Percentiles rank a stretch among this genome's conserved stretches.
phyloP scores from a whole-genome alignment of 2,113 vertebrate genomes.

The Rhodinocichla rosea region DNA sequence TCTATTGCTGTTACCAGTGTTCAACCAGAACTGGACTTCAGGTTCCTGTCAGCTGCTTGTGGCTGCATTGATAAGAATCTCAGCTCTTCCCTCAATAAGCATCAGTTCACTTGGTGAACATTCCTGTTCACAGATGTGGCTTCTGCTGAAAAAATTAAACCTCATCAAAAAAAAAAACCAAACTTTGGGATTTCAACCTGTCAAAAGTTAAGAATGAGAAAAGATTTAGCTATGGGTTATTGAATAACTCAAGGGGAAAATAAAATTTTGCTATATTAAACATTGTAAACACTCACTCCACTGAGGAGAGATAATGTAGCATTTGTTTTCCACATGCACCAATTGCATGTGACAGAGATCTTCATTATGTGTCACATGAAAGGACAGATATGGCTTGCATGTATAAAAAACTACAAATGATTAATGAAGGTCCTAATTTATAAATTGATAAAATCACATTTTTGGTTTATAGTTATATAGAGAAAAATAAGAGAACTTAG shows the following conservation, averaged over 20 bases:
- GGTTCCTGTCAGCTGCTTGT: background rate
- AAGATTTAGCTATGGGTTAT: background rate
- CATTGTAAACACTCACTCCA: background rate
- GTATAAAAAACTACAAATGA: background rate
- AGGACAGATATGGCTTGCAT: background rate
- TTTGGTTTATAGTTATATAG: background rate
- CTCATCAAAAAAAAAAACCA: background rate
- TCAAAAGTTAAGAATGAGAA: background rate
- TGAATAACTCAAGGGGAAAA: background rate
- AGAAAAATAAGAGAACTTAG: background rate
- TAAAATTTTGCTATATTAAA: background rate
- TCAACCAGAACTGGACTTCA: background rate
- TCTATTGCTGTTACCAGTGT: background rate
- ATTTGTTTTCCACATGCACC: background rate
- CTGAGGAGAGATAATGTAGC: background rate
- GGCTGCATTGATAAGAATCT: background rate
- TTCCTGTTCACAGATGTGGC: background rate
- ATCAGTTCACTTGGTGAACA: background rate
- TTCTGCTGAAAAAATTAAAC: background rate
- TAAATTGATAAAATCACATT: background rate
- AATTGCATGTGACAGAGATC: background rate
- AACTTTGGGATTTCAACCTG: background rate
- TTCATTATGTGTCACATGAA: background rate
- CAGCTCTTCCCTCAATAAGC: fast-evolving
- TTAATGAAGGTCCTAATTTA: background rate